Evolutionary conservation across 1,140 invertebrate genomes (phyloP).

Genomic region (Drosophila orosa): DNA sequence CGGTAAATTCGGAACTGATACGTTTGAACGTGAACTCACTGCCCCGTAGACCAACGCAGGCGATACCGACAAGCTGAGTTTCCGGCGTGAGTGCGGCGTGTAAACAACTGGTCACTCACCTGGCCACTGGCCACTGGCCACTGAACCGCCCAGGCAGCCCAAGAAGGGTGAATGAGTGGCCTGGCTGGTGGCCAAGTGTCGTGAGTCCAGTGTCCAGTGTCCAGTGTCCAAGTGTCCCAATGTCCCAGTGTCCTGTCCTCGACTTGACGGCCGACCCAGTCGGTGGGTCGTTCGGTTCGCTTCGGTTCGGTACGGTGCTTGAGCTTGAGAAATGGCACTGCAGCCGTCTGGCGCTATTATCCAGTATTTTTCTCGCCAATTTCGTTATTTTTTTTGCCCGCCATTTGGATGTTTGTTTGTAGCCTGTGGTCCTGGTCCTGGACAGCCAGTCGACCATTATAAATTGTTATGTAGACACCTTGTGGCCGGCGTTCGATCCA

Average conservation of each 20-base stretch:
- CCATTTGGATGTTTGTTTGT: slow-evolving; percentile 32
- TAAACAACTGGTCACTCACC: slow-evolving; percentile 57
- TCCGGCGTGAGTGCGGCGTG: slow-evolving; percentile 18
- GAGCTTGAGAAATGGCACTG: slow-evolving; percentile 57
- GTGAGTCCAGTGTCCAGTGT: background rate
- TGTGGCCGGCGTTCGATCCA: slow-evolving; percentile 42
- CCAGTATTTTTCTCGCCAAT: slow-evolving; percentile 38
- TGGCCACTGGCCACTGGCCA: slow-evolving; percentile 30
- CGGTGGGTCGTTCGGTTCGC: slow-evolving; percentile 20
- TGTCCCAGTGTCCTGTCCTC: slow-evolving; percentile 15
- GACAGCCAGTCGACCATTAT: slow-evolving; percentile 48
- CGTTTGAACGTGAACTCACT: slow-evolving; percentile 9
- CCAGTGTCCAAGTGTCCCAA: slow-evolving; percentile 21
- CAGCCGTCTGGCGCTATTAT: slow-evolving; percentile 55
- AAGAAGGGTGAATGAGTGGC: slow-evolving; percentile 7
- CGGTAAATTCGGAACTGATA: slow-evolving; percentile 12
- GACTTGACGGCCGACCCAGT: slow-evolving; percentile 9
- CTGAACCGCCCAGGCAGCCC: background rate
- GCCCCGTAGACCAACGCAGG: slow-evolving; percentile 8
- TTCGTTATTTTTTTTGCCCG: slow-evolving; percentile 22
- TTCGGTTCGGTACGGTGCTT: slow-evolving; percentile 41
- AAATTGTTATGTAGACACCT: slow-evolving; percentile 59
- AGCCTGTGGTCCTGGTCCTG: slow-evolving; percentile 21
- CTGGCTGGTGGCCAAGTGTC: slow-evolving; percentile 24
- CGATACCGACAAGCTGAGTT: slow-evolving; percentile 18